Base-by-base conservation (phyloP, 2,797 vertebrate genomes). In the Diglossa cyanea region DNA sequence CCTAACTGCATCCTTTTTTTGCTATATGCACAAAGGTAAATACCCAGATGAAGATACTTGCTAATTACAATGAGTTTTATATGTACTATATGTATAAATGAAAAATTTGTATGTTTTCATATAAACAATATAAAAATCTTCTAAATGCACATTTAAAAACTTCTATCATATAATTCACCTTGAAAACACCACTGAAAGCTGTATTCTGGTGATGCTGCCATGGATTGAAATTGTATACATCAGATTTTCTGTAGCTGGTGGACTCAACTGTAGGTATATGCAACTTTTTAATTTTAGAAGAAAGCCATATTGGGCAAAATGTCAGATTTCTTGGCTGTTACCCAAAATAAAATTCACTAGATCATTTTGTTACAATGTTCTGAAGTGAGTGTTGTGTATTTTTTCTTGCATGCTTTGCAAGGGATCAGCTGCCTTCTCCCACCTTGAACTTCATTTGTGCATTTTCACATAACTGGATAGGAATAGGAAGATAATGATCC, bases 61-160 rank as follows among this genome's bases (percentile, higher is more conserved):
- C 85, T 96, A 90, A 94, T 94, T 95, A 68, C 44, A 85, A 72
- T 57, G 73, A 90, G 60, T 97, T 97, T 97, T 97, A 67, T 97
- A 97, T 97, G 93, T 96, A 97, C 80, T 40, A 95, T 96, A 97
- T 97, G 96, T 97, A 97, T 93, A 97, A 96, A 97, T 88, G 47
- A 95, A 93, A 94, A 93, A 97, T 97, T 97, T 97, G 89, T 97
- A 97, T 96, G 96, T 97, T 97, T 97, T 97, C 96, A 84, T 97
- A 97, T 95, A 90, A 96, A 95, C 53, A 45, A 79, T 93, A 96
- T 90, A 93, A 95, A 90, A 94, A 87, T 95, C 93, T 95, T 97
- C 93, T 95, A 96, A 96, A 94, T 90, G 72, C 94, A 72, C 82
- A 70, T 96, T 97, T 97, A 82, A 87, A 93, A 97, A 94, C 80